These are phyloP conservation scores for Sparidentex hasta DNA, from an alignment of 2,797 vertebrate species.

Conservation along the genomic window DNA sequence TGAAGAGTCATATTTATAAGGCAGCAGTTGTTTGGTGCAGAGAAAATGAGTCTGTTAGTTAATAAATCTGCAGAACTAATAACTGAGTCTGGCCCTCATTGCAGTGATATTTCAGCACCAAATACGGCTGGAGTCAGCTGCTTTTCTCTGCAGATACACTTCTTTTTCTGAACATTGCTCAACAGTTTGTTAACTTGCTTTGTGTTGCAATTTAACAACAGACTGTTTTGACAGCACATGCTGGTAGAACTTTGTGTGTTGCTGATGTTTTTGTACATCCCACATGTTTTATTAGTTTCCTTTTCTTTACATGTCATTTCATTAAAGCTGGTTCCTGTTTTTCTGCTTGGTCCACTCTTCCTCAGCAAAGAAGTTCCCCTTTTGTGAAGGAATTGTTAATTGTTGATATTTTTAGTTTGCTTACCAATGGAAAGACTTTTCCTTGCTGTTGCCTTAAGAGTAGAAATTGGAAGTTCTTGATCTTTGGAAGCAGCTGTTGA, in stretches of 20 bases:
- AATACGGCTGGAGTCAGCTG: conserved; percentile 1
- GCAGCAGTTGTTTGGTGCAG: not conserved
- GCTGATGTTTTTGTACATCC: not conserved
- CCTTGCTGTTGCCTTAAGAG: not conserved
- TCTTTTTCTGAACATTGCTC: not conserved
- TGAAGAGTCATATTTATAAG: not conserved
- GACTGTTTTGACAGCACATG: not conserved
- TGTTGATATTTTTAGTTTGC: not conserved
- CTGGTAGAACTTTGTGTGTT: too few relatives aligned
- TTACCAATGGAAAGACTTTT: not conserved
- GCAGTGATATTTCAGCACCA: not conserved
- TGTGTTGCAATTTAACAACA: not conserved
- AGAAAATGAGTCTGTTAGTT: not conserved
- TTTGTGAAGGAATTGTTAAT: not conserved
- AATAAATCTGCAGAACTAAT: not conserved
- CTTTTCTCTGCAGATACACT: not conserved
- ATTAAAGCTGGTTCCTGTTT: not conserved
- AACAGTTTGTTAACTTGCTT: not conserved
- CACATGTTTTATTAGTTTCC: not conserved
- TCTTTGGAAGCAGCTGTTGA: not conserved
- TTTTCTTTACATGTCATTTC: not conserved
- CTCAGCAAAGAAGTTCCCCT: not conserved
- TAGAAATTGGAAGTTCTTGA: not conserved
- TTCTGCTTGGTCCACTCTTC: not conserved
- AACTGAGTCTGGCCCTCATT: not conserved